Base-by-base conservation (phyloP, 2,888 invertebrate species). In the Alentia gelatinosa region DNA sequence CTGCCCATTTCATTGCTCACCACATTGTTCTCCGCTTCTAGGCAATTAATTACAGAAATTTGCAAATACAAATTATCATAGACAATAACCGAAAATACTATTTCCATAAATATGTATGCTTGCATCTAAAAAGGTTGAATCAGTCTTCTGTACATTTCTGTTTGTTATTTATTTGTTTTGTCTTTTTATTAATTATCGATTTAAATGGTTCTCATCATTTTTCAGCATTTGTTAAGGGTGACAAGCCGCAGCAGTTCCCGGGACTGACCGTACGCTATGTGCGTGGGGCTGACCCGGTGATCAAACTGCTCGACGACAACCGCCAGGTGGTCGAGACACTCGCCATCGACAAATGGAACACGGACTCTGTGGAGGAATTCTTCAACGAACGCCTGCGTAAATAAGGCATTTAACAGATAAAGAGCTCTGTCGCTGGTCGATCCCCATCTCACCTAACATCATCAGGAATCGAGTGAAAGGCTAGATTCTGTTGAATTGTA, bases 281-380 rank as follows among this genome's bases (percentile, higher is more conserved):
- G 0, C 97, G 99, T 92, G 99, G 99, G 5, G 97, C 99, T 90
- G 98, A 99, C 96, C 99, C 99, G 0, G 97, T 98, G 92, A 98
- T 99, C 83, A 98, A 98, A 95, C 96, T 99, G 89, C 97, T 98
- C 93, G 98, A 99, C 95, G 97, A 97, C 68, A 93, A 95, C 92
- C 97, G 97, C 94, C 97, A 98, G 95, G 97, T 98, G 0, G 97
- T 97, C 95, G 98, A 99, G 92, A 95, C 98, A 35, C 97, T 99
- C 40, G 99, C 99, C 89, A 99, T 99, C 95, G 98, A 99, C 94
- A 99, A 99, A 95, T 99, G 99, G 99, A 98, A 99, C 96, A 99
- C 99, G 0, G 99, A 99, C 96, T 98, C 99, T 0, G 98, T 99
- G 1, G 98, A 98, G 95, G 99, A 99, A 96, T 99, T 99, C 96